Evolutionary conservation across 92 coral and sea anemone genomes (phyloP).

Genomic region (Epizoanthus rinbou): DNA sequence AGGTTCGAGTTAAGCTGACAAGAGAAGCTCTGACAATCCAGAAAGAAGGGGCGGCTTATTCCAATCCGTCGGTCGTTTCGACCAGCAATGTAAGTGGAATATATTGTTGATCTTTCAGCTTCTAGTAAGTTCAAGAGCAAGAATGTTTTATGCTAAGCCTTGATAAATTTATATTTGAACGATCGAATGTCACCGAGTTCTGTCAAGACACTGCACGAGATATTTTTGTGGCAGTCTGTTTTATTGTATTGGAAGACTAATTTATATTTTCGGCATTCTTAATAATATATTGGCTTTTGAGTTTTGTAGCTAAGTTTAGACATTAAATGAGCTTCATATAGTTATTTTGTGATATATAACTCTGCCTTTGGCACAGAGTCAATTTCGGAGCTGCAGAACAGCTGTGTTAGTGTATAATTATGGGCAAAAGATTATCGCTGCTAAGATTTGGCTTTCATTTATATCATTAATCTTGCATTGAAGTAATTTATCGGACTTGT

Average conservation of each 20-base stretch:
- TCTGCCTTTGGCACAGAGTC: conserved; percentile 1
- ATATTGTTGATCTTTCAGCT: not conserved
- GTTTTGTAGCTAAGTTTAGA: not conserved
- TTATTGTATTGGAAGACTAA: not conserved
- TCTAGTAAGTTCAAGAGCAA: not conserved
- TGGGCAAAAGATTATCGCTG: not conserved
- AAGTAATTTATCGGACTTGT: not conserved
- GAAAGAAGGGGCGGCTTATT: conserved; percentile 68
- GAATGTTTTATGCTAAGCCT: not conserved
- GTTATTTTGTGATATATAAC: conserved; percentile 4
- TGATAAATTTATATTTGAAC: not conserved
- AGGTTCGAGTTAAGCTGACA: conserved; percentile 87
- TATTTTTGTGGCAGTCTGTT: conserved; percentile 8
- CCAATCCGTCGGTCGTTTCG: not conserved
- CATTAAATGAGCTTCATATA: not conserved
- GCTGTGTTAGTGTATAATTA: not conserved
- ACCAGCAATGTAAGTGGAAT: conserved; percentile 28
- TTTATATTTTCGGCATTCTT: conserved; percentile 4
- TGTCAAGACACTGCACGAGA: not conserved
- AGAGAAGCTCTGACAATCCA: conserved; percentile 87
- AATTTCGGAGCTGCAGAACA: conserved; percentile 8
- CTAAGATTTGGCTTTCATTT: not conserved
- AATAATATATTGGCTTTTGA: not conserved
- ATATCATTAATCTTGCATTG: not conserved
- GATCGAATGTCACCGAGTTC: conserved; percentile 28